Conservation (phyloP, 2,797 vertebrate genomes). For the Monodelphis domestica region DNA sequence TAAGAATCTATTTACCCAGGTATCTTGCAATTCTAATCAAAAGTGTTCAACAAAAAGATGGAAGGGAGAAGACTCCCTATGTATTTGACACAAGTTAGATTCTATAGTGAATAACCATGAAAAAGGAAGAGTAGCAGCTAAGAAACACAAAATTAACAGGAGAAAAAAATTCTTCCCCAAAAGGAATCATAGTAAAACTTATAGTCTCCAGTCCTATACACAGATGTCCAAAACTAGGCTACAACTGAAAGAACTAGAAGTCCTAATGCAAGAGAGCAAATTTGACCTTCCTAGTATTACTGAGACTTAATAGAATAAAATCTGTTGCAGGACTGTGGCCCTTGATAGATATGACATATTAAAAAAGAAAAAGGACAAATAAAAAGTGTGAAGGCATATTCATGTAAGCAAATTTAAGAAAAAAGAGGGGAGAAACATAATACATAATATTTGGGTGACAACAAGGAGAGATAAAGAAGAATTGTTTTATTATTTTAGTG, state of each 20-base stretch:
- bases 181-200: not conserved
- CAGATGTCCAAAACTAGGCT: not conserved
- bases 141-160: not conserved
- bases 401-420: not conserved
- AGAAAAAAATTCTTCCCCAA: not conserved
- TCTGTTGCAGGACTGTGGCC: not conserved
- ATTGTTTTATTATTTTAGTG: not conserved
- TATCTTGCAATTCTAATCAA: not conserved
- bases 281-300: not conserved
- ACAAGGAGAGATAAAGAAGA: not conserved
- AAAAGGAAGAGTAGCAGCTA: not conserved
- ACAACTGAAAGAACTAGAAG: not conserved
- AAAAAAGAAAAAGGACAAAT: not conserved
- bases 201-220: not conserved
- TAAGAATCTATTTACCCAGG: not conserved
- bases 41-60: not conserved
- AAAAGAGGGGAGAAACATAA: not conserved
- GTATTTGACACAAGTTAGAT: not conserved
- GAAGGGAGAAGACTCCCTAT: not conserved
- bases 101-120: not conserved
- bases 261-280: not conserved
- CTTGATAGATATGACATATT: not conserved
- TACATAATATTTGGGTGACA: not conserved
- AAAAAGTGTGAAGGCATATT: not conserved
- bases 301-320: not conserved